These are phyloP conservation scores for Bothrops jararaca DNA, from an alignment of 2,113 vertebrate genomes.

Conservation along the genomic window DNA sequence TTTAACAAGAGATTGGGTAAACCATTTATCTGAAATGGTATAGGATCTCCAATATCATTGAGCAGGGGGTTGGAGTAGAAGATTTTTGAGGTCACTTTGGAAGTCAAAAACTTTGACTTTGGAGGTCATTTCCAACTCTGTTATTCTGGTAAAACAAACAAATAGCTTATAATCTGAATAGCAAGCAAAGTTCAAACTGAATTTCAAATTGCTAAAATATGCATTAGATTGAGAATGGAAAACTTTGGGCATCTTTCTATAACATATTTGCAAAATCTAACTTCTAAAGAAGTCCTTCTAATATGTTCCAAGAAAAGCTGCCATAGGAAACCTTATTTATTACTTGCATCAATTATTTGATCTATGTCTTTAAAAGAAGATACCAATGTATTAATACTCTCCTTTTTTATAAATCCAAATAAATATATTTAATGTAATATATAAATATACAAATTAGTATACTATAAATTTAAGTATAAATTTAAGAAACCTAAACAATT, in stretches of 20 bases:
- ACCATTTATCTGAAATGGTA: too few species aligned
- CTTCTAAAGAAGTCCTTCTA: neutral
- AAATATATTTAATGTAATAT: neutral
- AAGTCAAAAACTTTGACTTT: too few species aligned
- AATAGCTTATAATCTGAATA: neutral
- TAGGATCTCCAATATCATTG: too few species aligned
- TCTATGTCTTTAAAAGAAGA: neutral
- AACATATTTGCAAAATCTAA: neutral
- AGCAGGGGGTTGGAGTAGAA: too few species aligned
- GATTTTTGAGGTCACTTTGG: too few species aligned
- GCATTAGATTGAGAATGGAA: neutral
- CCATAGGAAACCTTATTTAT: constrained; percentile 5
- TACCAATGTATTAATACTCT: neutral
- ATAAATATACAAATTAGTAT: too few species aligned
- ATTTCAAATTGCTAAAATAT: neutral
- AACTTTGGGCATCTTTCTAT: neutral
- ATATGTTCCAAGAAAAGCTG: neutral
- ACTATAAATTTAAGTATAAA: too few species aligned
- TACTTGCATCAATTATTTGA: constrained; percentile 18
- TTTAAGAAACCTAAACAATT: neutral
- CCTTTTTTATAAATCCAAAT: constrained; percentile 13
- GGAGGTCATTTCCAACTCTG: too few species aligned
- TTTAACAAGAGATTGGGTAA: too few species aligned
- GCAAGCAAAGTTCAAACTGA: neutral
- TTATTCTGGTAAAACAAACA: neutral